Conservation (phyloP, 2,113 vertebrate genomes). For the Leucopsar rothschildi region DNA sequence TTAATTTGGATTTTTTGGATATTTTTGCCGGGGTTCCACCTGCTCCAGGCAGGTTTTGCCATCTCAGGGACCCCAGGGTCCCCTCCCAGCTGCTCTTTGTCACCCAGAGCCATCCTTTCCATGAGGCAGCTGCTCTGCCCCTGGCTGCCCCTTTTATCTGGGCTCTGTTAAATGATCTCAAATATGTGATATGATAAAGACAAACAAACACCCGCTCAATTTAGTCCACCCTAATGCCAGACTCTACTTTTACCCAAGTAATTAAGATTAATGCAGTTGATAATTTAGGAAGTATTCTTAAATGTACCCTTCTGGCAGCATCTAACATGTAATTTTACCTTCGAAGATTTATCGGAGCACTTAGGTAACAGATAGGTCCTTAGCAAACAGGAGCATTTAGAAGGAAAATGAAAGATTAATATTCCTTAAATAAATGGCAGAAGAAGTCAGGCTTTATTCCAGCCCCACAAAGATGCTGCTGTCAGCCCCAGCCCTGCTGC, state of each 20-base stretch:
- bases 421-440: conserved; percentile 56
- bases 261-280: conserved; percentile 83
- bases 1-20: not conserved
- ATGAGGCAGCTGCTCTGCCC: not conserved
- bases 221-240: conserved; percentile 56
- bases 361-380: conserved; percentile 74
- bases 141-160: conserved; percentile 48
- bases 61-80: not conserved
- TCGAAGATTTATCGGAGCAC: conserved; percentile 69
- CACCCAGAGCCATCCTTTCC: not conserved
- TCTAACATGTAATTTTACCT: conserved; percentile 73
- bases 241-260: conserved; percentile 73
- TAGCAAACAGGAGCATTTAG: conserved; percentile 68
- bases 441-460: conserved; percentile 13
- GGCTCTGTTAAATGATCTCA: conserved; percentile 65
- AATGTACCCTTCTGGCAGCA: conserved; percentile 66
- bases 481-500: not conserved
- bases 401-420: conserved; percentile 65
- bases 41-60: not conserved
- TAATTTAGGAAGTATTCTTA: conserved; percentile 69
- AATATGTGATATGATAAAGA: conserved; percentile 66
- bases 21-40: rapidly evolving
- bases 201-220: conserved; percentile 49
- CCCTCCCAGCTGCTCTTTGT: not conserved
- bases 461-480: not conserved